phyloP scores from a whole-genome alignment of 2,888 invertebrate genomes.

The Dorcus hopei region DNA sequence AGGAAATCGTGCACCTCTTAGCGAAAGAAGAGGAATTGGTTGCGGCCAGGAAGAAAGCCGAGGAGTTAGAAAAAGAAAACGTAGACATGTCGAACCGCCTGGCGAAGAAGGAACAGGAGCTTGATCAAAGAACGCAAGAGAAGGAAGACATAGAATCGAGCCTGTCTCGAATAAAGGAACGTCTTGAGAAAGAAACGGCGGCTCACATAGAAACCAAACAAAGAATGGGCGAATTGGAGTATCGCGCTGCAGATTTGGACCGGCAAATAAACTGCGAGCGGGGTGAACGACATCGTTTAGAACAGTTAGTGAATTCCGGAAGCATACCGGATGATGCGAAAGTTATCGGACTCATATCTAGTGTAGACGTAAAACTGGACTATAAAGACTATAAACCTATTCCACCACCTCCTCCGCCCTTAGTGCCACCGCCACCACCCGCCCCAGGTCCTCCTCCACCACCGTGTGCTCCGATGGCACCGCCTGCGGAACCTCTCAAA shows the following conservation, averaged over 20 bases:
- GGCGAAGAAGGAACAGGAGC: conserved; percentile 89
- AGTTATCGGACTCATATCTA: conserved; percentile 54
- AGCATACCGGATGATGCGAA: conserved; percentile 93
- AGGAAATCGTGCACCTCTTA: conserved; percentile 82
- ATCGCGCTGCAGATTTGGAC: conserved; percentile 51
- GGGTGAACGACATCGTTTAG: conserved; percentile 76
- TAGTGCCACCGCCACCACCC: conserved; percentile 23
- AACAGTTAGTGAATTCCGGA: conserved; percentile 84
- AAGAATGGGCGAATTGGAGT: conserved; percentile 63
- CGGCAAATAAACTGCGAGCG: conserved; percentile 70
- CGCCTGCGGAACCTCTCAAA: conserved; percentile 57
- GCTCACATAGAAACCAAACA: conserved; percentile 84
- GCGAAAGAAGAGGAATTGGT: conserved; percentile 92
- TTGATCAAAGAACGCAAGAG: conserved; percentile 86
- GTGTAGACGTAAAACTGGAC: conserved; percentile 33
- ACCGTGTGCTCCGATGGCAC: conserved; percentile 58
- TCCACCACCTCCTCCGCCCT: conserved; percentile 46
- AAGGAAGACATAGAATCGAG: conserved; percentile 88
- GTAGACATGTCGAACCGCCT: conserved; percentile 81
- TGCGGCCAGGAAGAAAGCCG: conserved; percentile 81
- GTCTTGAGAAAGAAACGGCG: conserved; percentile 85
- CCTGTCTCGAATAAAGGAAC: conserved; percentile 76
- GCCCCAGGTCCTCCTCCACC: conserved; percentile 47
- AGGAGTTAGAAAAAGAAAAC: conserved; percentile 85
- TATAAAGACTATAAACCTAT: conserved; percentile 26